Base-by-base conservation (phyloP, 1,140 invertebrate species). In the Drosophila leontia region DNA sequence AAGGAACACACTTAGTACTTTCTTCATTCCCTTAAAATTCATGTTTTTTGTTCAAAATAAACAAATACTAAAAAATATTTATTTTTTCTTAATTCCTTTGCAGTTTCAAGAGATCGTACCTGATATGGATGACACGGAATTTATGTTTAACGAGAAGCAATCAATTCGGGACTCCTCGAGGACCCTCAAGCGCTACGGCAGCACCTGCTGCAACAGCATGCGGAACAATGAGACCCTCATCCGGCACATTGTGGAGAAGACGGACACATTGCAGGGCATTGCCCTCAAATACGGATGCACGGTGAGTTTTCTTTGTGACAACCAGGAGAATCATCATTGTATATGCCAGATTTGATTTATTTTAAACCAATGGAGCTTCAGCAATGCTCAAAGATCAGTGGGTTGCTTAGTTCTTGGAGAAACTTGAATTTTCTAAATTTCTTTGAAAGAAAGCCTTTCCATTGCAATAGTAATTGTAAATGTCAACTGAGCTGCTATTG, bases 261-360 rank as follows among this genome's bases (percentile, higher is more conserved):
- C 95, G 17, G 98, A 99, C 93, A 98, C 98, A n/a, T 93, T 99
- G 65, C 97, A 98, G 94, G 97, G 98, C 81, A 96, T 99, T 77
- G 97, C 98, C 26, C 94, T 98, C 35, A 98, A 97, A 95, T 98
- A 98, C 94, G 96, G 97, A 91, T 96, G 97, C 80, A 97, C 97
- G 91, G 97, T 98, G 94, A 95, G 96, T 91, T 9, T 15, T n/a
- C 34, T 26, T 7, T 7, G 41, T 55, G 17, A 42, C 26, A 47
- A 19, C 3, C n/a, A 11, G 11, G 9, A 39, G 8, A 35, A 56
- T 39, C 9, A 9, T 17, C 19, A 51, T 60, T n/a, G n/a, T n/a
- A n/a, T n/a, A n/a, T n/a, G n/a, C n/a, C n/a, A n/a, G n/a, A n/a
- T n/a, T n/a, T n/a, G n/a, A n/a, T n/a, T 19, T 0, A 23, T 15